Conservation (phyloP, 2,113 vertebrate genomes). For the Casuarius casuarius region DNA sequence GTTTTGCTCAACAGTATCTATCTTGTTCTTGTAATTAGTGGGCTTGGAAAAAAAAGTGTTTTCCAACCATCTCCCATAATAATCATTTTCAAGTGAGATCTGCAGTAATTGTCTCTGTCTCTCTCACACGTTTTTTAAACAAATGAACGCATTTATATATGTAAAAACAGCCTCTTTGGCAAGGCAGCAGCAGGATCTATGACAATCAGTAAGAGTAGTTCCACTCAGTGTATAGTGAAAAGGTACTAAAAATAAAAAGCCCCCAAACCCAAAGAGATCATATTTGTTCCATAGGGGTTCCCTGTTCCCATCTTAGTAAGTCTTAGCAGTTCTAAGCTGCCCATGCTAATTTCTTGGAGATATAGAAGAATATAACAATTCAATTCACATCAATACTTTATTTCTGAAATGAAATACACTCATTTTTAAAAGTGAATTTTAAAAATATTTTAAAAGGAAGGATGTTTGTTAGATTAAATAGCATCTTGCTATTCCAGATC, state of each 20-base stretch:
- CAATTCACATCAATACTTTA: background rate
- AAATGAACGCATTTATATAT: rapidly evolving
- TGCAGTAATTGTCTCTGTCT: background rate
- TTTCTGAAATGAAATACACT: background rate
- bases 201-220: background rate
- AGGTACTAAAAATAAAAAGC: background rate
- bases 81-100: background rate
- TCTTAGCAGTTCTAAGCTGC: background rate
- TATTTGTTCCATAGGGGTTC: background rate
- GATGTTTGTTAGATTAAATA: background rate
- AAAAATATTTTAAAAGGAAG: background rate
- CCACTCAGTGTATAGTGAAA: background rate
- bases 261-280: background rate
- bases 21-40: background rate
- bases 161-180: background rate
- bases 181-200: background rate
- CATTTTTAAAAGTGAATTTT: background rate
- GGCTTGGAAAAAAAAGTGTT: background rate
- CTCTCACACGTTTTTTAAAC: background rate
- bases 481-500: background rate
- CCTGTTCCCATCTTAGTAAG: background rate
- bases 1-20: background rate
- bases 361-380: background rate
- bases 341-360: background rate
- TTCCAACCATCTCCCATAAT: background rate